These are phyloP conservation scores for Paracanthobrama guichenoti DNA, from an alignment of 2,113 vertebrate species.

Conservation along the genomic window DNA sequence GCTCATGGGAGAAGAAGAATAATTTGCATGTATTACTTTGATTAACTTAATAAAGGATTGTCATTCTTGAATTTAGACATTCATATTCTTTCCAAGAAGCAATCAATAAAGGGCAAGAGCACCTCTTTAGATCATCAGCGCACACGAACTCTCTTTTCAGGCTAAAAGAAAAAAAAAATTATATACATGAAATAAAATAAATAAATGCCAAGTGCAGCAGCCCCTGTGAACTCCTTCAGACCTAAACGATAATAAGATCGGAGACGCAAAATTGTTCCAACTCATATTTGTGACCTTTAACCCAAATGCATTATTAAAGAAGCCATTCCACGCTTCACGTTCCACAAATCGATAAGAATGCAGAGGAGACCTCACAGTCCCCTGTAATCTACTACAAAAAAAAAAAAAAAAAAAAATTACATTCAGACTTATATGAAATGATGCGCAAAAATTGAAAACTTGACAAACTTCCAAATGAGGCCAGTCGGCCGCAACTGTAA, in stretches of 20 bases:
- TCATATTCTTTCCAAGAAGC: constrained; percentile 77
- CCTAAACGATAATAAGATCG: constrained; percentile 24
- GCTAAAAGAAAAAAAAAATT: not conserved
- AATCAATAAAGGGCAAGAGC: constrained; percentile 81
- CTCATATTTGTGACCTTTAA: constrained; percentile 69
- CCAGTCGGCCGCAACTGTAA: constrained; percentile 39
- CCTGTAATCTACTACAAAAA: constrained; percentile 61
- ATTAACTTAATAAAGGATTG: constrained; percentile 99
- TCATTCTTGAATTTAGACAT: constrained; percentile 94
- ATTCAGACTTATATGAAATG: constrained; percentile 64
- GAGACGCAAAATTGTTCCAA: constrained; percentile 62
- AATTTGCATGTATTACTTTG: constrained; percentile 99
- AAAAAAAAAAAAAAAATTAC: constrained; percentile 58
- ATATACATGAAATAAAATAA: not conserved
- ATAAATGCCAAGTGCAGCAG: constrained; percentile 48
- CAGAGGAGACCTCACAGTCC: constrained; percentile 52
- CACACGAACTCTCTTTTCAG: not conserved
- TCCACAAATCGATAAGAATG: constrained; percentile 68
- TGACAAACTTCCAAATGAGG: constrained; percentile 57
- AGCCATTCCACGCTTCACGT: constrained; percentile 58
- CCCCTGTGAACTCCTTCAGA: constrained; percentile 22
- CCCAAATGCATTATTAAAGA: constrained; percentile 68
- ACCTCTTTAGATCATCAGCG: constrained; percentile 26
- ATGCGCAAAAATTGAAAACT: constrained; percentile 65
- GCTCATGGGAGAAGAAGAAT: constrained; percentile 93